Evolutionary conservation across 2,113 vertebrate genomes (phyloP).

Genomic region (Crotophaga sulcirostris): DNA sequence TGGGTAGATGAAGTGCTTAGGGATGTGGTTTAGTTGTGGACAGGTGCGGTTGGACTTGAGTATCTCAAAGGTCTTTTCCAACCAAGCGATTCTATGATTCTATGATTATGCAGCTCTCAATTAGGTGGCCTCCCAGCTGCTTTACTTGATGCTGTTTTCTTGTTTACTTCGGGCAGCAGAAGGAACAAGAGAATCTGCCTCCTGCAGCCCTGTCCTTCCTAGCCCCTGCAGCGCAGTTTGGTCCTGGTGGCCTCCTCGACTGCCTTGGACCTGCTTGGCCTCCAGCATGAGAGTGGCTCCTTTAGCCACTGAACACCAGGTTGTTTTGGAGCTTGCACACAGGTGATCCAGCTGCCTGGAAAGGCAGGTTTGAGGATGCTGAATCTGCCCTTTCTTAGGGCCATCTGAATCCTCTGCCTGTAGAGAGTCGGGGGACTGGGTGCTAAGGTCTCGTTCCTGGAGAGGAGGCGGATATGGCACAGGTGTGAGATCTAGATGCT

Average conservation of each 20-base stretch:
- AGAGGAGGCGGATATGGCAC: fast-evolving
- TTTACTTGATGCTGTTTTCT: neutral
- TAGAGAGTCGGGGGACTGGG: neutral
- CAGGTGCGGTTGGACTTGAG: too few species aligned
- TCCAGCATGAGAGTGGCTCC: neutral
- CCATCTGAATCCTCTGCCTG: fast-evolving
- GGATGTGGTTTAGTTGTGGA: too few species aligned
- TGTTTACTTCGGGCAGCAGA: neutral
- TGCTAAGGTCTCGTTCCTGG: neutral
- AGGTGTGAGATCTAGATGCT: neutral
- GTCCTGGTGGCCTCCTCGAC: fast-evolving
- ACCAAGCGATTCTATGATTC: too few species aligned
- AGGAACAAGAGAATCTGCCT: neutral
- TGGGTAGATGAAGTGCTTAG: too few species aligned
- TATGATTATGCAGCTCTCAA: too few species aligned
- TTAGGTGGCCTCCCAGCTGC: neutral
- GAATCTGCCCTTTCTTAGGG: neutral
- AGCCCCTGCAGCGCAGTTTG: fast-evolving
- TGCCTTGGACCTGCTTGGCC: neutral
- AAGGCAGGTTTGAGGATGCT: neutral
- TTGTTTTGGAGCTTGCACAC: fast-evolving
- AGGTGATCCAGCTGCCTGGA: neutral
- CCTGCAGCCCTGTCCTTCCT: neutral
- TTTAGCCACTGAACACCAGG: neutral
- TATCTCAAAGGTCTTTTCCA: too few species aligned